These are phyloP conservation scores for Chaenocephalus aceratus DNA, from an alignment of 2,113 vertebrate species.

Conservation along the genomic window DNA sequence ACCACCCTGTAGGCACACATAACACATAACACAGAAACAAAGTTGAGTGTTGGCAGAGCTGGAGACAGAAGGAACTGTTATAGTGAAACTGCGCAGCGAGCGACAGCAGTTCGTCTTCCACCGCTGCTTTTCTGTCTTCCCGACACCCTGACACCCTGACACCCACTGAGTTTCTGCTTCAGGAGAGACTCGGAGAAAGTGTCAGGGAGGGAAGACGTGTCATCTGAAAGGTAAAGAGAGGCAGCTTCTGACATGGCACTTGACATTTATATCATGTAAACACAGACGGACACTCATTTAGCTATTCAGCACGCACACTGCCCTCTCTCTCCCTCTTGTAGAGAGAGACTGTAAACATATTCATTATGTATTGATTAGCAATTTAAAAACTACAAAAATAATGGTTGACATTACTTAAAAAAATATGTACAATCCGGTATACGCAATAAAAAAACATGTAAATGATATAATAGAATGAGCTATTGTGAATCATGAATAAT, in stretches of 20 bases:
- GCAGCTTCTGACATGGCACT: conserved; percentile 70
- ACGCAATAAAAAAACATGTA: too few species aligned
- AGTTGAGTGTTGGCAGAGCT: conserved; percentile 14
- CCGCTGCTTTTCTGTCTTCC: conserved; percentile 5
- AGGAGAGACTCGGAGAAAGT: conserved; percentile 54
- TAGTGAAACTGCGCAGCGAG: conserved; percentile 18
- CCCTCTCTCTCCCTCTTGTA: conserved; percentile 11
- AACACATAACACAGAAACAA: conserved; percentile 40
- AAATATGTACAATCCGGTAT: too few species aligned
- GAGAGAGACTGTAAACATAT: too few species aligned
- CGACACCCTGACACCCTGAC: conserved; percentile 28
- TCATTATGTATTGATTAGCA: too few species aligned
- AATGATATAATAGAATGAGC: neutral
- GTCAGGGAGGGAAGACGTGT: conserved; percentile 56
- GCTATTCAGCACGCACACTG: conserved; percentile 2
- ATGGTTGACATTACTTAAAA: too few species aligned
- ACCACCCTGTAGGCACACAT: conserved; percentile 86
- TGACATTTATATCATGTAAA: conserved; percentile 73
- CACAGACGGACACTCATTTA: neutral
- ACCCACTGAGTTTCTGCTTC: conserved; percentile 69
- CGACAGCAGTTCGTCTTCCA: conserved; percentile 13
- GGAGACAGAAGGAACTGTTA: conserved; percentile 3
- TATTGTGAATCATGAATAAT: neutral
- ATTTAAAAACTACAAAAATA: too few species aligned
- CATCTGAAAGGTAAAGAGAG: conserved; percentile 63